Base-by-base conservation (phyloP, 2,888 invertebrate genomes). In the Lobophora halterata region DNA sequence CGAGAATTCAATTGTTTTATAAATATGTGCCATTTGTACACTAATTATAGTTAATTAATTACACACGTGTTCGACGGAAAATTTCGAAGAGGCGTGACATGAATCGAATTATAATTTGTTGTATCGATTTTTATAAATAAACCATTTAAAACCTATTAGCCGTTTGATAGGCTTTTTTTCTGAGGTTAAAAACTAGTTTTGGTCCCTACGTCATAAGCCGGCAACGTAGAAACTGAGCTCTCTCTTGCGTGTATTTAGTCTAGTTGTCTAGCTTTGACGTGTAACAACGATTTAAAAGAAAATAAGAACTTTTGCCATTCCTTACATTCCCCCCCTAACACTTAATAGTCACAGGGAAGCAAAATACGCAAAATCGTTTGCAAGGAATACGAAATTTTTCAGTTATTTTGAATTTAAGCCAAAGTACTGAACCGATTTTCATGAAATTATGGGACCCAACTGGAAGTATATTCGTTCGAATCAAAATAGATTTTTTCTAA, bases 71-170 rank as follows among this genome's bases (percentile, higher is more conserved):
- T 10, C 10, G 12, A 12, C 5, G 29, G 30, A 30, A 37, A 30
- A 30, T 5, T 25, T 14, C 19, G 27, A 2, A 6, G 5, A 17
- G 19, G 26, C 24, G 12, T 25, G 39, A 39, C 35, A 35, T 2
- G 24, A 36, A 32, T 44, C 2, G 20, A 34, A 19, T 27, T 16
- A 3, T 21, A 16, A 34, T 31, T 35, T 21, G 13, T 4, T 27
- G 11, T 20, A 18, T 24, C 9, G 18, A 12, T 29, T 31, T 29
- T n/a, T 30, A 31, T 35, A 35, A 39, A 38, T 44, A 27, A 44
- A 35, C 10, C 25, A 37, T 45, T 32, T 8, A 35, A 32, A 31
- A 24, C 17, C 5, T 14, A 39, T 39, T 35, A 30, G 7, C 12
- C 5, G 17, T 16, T 21, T 14, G 24, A 28, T 21, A 21, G 16